Evolutionary conservation across 2,113 vertebrate genomes (phyloP), one percentile per base, ranked within the genome.

Genomic region (Sinocyclocheilus grahami): DNA sequence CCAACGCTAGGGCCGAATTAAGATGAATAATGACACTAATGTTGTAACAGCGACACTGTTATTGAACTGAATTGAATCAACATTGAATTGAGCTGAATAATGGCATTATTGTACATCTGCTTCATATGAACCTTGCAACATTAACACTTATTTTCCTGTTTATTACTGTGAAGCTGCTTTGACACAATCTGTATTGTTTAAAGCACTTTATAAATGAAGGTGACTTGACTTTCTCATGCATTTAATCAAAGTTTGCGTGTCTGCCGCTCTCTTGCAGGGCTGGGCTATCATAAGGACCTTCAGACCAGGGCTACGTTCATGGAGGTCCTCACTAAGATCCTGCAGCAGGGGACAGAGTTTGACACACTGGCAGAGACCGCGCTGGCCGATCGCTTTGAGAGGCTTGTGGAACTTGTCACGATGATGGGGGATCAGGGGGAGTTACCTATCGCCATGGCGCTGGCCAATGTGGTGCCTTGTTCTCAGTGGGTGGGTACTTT

Each of bases 391-490:
- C 97, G 98, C 11, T 99, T 99, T 86, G 98, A 99, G 93, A 96
- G 98, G 86, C 91, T 99, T 51, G 98, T 99, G 87, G 98, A 99
- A 90, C 86, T 99, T 89, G 98, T 99, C 74, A 99, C 98, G 0
- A 99, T 99, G 98, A 99, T 99, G 98, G 98, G 98, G 10, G 98
- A 99, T 88, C 98, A 99, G 91, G 98, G 98, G 78, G 98, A 99
- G 92, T 95, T 99, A 7, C 98, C 98, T 24, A 99, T 99, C 71
- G 97, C 98, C 18, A 99, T 99, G 98, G 98, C 98, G n/a, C 93
- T 99, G 91, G 98, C 98, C 80, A 99, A 96, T 13, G 98, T 99
- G 87, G 98, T 99, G 84, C 98, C 98, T 87, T 98, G 97, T 87
- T 99, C 98, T 33, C 98, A 99, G 91, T 99, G 98, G 98, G 98